Evolutionary conservation across 2,113 vertebrate genomes (phyloP).

Genomic region (Nematolebias whitei): DNA sequence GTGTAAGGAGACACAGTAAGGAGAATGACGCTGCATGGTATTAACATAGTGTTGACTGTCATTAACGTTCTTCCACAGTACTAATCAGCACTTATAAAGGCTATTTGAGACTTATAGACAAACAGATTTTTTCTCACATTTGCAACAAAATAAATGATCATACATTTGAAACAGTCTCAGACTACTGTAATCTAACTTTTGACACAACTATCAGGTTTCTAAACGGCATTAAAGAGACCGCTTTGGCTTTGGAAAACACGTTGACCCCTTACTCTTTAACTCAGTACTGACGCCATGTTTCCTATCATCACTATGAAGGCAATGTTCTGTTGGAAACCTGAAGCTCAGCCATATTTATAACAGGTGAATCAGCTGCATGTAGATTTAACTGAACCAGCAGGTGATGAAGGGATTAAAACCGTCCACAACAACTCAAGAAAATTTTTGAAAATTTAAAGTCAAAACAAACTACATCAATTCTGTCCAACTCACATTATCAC

Average conservation of each 20-base stretch:
- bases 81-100: neutral
- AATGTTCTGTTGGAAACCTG: slow-evolving; percentile 5
- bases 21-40: neutral
- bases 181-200: neutral
- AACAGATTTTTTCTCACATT: neutral
- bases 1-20: slow-evolving; percentile 3
- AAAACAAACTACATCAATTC: neutral
- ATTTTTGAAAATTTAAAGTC: neutral
- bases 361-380: slow-evolving; percentile 14
- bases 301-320: slow-evolving; percentile 5
- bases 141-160: neutral
- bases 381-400: neutral
- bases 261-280: slow-evolving; percentile 6
- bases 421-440: neutral
- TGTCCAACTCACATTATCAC: neutral
- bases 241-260: neutral
- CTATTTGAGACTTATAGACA: neutral
- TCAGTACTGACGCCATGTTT: slow-evolving; percentile 7
- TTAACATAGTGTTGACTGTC: slow-evolving; percentile 5
- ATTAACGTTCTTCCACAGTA: neutral
- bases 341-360: slow-evolving; percentile 18
- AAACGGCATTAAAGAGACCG: neutral
- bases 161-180: too few relatives aligned
- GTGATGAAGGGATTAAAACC: neutral
- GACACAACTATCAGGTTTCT: neutral